Base-by-base conservation (phyloP, 2,888 invertebrate genomes). In the Crematogaster levior region DNA sequence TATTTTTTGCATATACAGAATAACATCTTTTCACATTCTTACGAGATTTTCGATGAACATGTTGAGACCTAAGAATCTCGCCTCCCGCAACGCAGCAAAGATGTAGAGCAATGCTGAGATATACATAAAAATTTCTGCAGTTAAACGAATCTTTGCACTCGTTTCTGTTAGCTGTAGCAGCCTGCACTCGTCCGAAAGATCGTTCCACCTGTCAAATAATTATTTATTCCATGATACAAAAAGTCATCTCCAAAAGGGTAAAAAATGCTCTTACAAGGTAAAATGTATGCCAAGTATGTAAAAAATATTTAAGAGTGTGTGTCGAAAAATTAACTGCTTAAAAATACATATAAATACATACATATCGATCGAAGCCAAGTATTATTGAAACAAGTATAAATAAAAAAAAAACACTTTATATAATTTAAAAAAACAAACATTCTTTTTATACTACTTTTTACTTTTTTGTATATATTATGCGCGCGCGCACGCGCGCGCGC, bases 41-140 rank as follows among this genome's bases (percentile, higher is more conserved):
- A 99, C 99, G 95, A 99, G 95, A 94, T 99, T 99, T 94, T 98
- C 98, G 86, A 99, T 96, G 94, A 99, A 99, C 97, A 99, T 98
- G 92, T 97, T 97, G 84, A 97, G 96, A 1, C 99, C 99, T 40
- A 99, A 96, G 94, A 99, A 99, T 88, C 97, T 96, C 0, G 98
- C 98, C 94, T 99, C 99, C 10, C 98, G 95, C 70, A 98, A 94
- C 0, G 99, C 98, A 0, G 98, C 97, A 1, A 97, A 95, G 43
- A 99, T 96, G 93, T 99, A 99, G 0, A 97, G 95, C 70, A 98
- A 95, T 0, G 99, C 97, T 3, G 98, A 98, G 7, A 98, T 92
- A 93, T 98, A 96, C 90, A 98, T 96, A 0, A 97, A 93, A 5
- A 97, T 93, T 94, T 99, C 99, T 9, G 98, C 96, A 21, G 96